Evolutionary conservation across 1,140 invertebrate species (phyloP).

Genomic region (Drosophila leontia): DNA sequence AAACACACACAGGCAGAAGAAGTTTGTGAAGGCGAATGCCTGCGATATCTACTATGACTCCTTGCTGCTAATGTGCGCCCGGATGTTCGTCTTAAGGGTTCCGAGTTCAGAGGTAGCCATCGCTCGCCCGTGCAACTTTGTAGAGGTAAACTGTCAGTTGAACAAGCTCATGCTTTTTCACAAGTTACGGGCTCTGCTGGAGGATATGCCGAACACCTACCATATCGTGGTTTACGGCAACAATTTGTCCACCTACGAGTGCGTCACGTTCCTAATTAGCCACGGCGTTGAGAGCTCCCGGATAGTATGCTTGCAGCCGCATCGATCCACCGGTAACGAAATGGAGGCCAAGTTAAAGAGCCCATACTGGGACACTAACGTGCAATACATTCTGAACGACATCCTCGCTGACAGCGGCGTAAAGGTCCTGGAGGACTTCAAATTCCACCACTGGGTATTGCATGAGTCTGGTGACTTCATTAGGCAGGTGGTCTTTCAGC

Average conservation of each 20-base stretch:
- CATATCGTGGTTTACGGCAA: slow-evolving; percentile 58
- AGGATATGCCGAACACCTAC: slow-evolving; percentile 32
- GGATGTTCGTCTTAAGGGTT: slow-evolving; percentile 14
- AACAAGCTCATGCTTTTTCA: slow-evolving; percentile 66
- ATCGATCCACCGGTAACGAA: background rate
- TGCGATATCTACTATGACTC: slow-evolving; percentile 74
- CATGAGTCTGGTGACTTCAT: slow-evolving; percentile 35
- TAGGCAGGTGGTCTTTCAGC: slow-evolving; percentile 49
- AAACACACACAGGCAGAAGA: slow-evolving; percentile 25
- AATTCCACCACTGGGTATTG: slow-evolving; percentile 38
- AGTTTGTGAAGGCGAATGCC: slow-evolving; percentile 43
- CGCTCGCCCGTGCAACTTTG: slow-evolving; percentile 52
- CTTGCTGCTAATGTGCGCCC: slow-evolving; percentile 53
- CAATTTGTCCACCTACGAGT: slow-evolving; percentile 62
- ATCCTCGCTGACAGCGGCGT: slow-evolving; percentile 54
- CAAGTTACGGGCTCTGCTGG: slow-evolving; percentile 49
- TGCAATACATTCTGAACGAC: slow-evolving; percentile 56
- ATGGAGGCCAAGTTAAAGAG: slow-evolving; percentile 29
- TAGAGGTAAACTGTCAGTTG: slow-evolving; percentile 63
- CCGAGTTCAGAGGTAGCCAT: background rate
- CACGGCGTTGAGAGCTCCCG: slow-evolving; percentile 40
- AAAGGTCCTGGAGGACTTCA: slow-evolving; percentile 15
- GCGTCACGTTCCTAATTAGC: slow-evolving; percentile 57
- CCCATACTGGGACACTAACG: slow-evolving; percentile 47
- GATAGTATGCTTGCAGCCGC: slow-evolving; percentile 46